phyloP scores from a whole-genome alignment of 2,888 invertebrate genomes.

The Melanchra persicariae region DNA sequence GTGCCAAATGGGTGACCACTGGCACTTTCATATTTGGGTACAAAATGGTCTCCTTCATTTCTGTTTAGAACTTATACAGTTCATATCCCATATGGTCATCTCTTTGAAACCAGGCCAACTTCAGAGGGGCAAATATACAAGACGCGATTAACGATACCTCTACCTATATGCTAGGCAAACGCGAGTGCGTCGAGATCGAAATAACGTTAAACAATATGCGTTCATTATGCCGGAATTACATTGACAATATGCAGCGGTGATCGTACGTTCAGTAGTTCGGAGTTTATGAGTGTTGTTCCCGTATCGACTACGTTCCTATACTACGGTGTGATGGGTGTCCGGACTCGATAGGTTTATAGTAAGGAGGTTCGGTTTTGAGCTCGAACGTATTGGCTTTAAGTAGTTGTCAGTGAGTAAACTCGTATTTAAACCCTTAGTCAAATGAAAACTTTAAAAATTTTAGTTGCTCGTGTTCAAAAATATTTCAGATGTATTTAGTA shows the following conservation, averaged over 20 bases:
- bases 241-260: slow-evolving; percentile 86
- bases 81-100: neutral
- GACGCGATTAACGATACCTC: neutral
- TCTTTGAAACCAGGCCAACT: neutral
- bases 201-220: slow-evolving; percentile 54
- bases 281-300: slow-evolving; percentile 83
- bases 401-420: slow-evolving; percentile 39
- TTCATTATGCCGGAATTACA: slow-evolving; percentile 75
- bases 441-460: neutral
- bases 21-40: too few relatives aligned
- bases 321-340: slow-evolving; percentile 74
- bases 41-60: neutral
- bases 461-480: neutral
- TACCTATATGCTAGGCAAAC: neutral
- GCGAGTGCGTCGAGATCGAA: neutral
- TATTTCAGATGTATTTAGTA: neutral
- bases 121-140: neutral
- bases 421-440: neutral
- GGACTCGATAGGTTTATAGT: slow-evolving; percentile 46
- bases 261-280: slow-evolving; percentile 84
- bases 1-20: too few relatives aligned
- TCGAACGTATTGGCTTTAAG: slow-evolving; percentile 47
- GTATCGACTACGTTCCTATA: slow-evolving; percentile 71
- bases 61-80: neutral
- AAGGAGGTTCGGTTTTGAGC: slow-evolving; percentile 4